phyloP scores from a whole-genome alignment of 2,113 vertebrate species.

The Rousettus leschenaultii region DNA sequence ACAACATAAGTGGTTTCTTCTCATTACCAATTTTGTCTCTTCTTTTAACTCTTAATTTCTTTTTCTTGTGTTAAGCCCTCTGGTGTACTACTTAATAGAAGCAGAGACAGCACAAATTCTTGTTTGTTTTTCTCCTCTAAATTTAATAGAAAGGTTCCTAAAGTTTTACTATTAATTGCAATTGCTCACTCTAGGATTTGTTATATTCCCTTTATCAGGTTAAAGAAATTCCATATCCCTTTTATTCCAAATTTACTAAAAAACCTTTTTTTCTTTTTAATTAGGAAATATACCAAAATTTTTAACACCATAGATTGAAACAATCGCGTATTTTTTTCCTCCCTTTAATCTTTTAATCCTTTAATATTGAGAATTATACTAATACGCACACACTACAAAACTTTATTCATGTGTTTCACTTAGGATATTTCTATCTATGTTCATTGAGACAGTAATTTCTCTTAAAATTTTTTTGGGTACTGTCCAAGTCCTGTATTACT shows the following conservation, averaged over 20 bases:
- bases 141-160: background rate
- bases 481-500: background rate
- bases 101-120: background rate
- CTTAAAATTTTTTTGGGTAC: background rate
- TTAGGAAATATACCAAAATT: background rate
- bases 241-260: background rate
- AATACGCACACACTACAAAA: background rate
- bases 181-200: background rate
- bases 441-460: background rate
- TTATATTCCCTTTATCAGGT: background rate
- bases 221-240: background rate
- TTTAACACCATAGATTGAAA: background rate
- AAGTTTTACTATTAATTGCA: background rate
- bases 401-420: background rate
- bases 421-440: background rate
- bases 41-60: background rate
- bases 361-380: background rate
- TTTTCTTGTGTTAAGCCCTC: background rate
- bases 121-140: background rate
- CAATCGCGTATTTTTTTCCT: background rate
- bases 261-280: background rate
- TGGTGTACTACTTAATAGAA: background rate
- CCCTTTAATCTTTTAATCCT: background rate
- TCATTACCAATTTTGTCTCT: background rate
- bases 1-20: background rate